These are phyloP conservation scores for Chlorodrepanis virens DNA, from an alignment of 2,113 vertebrate species.

Conservation along the genomic window DNA sequence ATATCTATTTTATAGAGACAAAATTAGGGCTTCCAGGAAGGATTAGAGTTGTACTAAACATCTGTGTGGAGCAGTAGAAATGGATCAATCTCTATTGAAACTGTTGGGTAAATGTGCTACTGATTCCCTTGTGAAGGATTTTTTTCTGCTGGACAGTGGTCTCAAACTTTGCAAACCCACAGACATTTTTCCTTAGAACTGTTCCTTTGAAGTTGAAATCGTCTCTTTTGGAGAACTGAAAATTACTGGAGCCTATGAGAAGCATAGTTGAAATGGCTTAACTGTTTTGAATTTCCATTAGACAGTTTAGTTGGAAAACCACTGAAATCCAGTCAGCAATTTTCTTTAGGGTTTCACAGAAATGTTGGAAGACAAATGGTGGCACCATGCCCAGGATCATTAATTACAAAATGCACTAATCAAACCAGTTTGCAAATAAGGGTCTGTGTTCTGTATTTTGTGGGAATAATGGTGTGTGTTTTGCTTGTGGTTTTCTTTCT, in stretches of 20 bases:
- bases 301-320: not conserved
- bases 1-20: not conserved
- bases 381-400: not conserved
- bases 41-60: not conserved
- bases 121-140: not conserved
- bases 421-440: not conserved
- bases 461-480: not conserved
- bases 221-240: not conserved
- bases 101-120: not conserved
- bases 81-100: not conserved
- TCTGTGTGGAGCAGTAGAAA: not conserved
- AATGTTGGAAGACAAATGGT: not conserved
- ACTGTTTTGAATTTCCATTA: not conserved
- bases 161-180: not conserved
- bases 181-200: not conserved
- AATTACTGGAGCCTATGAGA: not conserved
- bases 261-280: not conserved
- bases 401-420: not conserved
- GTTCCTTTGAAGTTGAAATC: not conserved
- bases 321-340: not conserved
- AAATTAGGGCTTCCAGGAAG: not conserved
- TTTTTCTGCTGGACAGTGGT: not conserved
- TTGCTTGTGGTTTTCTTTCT: not conserved
- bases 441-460: not conserved
- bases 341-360: not conserved